Percentiles rank a stretch among this genome's conserved stretches.
Evolutionary conservation across 2,888 invertebrate genomes (phyloP).

Genomic region (Chrysodeixis includens): DNA sequence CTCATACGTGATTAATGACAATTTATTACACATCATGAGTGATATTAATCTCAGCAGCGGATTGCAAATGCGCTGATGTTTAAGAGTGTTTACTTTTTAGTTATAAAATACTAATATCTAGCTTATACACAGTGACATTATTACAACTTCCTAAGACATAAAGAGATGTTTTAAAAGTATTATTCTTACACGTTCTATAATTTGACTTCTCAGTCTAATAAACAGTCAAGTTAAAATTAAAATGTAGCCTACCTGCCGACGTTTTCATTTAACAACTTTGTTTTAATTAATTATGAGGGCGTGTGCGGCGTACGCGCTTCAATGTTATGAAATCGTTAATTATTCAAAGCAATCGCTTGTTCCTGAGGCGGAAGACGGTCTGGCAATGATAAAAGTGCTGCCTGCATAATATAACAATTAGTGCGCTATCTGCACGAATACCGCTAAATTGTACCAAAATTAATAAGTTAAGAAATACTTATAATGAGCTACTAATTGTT

Average conservation of each 20-base stretch:
- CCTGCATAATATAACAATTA: constrained; percentile 53
- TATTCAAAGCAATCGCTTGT: constrained; percentile 40
- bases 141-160: neutral
- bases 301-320: constrained; percentile 33
- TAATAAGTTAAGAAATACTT: constrained; percentile 31
- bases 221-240: neutral
- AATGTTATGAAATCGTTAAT: constrained; percentile 47
- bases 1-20: constrained; percentile 34
- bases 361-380: constrained; percentile 49
- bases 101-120: neutral
- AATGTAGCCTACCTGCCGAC: constrained; percentile 10
- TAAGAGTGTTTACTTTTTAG: neutral
- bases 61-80: constrained; percentile 6
- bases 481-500: constrained; percentile 44
- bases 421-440: constrained; percentile 34
- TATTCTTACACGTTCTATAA: no score
- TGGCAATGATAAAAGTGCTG: constrained; percentile 37
- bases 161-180: neutral
- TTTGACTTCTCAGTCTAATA: neutral
- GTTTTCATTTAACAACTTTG: constrained; percentile 11
- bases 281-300: constrained; percentile 38
- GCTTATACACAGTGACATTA: neutral
- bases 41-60: constrained; percentile 23
- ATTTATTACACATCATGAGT: constrained; percentile 23
- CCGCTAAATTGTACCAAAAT: constrained; percentile 46